A percentile compares a stretch with the other conserved stretches of the same genome.
phyloP scores from a whole-genome alignment of 2,113 vertebrate genomes.

The Paralichthys olivaceus region DNA sequence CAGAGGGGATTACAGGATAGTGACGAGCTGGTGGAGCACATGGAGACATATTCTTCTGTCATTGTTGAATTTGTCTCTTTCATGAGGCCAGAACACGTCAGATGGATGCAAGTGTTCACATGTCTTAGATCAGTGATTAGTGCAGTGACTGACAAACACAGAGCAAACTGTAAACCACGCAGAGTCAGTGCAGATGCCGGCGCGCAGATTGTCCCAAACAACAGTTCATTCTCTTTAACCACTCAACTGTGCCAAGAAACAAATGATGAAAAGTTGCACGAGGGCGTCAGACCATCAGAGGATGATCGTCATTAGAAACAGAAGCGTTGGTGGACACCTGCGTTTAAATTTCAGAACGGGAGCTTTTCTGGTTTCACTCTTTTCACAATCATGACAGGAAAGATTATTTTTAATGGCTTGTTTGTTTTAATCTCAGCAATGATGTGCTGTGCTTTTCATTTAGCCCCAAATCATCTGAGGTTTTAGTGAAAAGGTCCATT shows the following conservation, averaged over 20 bases:
- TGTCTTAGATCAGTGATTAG: background rate
- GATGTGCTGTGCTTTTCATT: slow-evolving; percentile 6
- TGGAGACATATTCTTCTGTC: no score
- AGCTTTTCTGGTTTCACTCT: background rate
- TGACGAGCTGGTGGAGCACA: no score
- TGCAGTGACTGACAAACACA: background rate
- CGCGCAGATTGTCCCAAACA: slow-evolving; percentile 45
- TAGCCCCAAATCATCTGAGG: background rate
- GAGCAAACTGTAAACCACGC: slow-evolving; percentile 24
- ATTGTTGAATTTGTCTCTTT: no score
- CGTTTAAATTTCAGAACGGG: background rate
- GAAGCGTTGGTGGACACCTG: background rate
- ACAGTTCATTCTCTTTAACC: slow-evolving; percentile 30
- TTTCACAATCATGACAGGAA: background rate
- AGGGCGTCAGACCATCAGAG: no score
- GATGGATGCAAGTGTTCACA: no score
- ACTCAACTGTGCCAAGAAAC: slow-evolving; percentile 52
- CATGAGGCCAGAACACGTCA: no score
- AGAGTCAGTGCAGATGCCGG: slow-evolving; percentile 36
- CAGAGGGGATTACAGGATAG: no score
- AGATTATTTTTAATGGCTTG: slow-evolving; percentile 1
- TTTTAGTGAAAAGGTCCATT: slow-evolving; percentile 17
- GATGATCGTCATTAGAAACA: no score
- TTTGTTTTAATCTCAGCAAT: slow-evolving; percentile 2
- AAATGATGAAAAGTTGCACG: slow-evolving; percentile 42